Evolutionary conservation across 1,140 invertebrate genomes (phyloP), one percentile per base, ranked within the genome.

Genomic region (Reticulitermes speratus): DNA sequence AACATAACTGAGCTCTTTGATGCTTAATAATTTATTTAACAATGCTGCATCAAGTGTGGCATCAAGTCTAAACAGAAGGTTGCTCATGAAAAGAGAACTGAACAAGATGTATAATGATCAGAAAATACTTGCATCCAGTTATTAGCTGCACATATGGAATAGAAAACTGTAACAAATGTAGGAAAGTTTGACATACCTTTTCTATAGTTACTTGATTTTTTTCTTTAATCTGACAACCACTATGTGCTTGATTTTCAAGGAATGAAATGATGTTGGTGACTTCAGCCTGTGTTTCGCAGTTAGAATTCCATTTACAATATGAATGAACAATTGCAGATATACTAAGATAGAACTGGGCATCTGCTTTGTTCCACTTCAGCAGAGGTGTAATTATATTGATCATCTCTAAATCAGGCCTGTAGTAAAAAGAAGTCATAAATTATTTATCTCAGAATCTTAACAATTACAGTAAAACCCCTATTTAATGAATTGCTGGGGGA

Each of bases 301-400:
- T 88, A 0, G 88, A 82, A 87, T 92, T 90, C 32, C 94, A 91
- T 82, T 91, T 92, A 88, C 96, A 96, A 88, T 93, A 96, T 0
- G 95, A 94, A 86, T 96, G 94, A 30, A 95, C 93, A 88, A 96
- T 93, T 0, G 95, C 93, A 0, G 95, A 94, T 30, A 95, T 93
- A 44, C 94, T 94, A 65, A 97, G 91, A 48, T 93, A 92, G 85
- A 95, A 93, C 44, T 94, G 93, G 44, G 94, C 92, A 48, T 95
- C 93, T 23, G 90, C 88, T 19, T 88, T 87, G 45, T 90, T 88
- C 30, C 90, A 87, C 0, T 91, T 88, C 2, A 92, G 83, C 16
- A 93, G 87, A 0, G 90, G 90, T 12, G 90, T 87, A 0, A 92
- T 84, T 25, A 87, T 69, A 8, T 21, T 59, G 9, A 87, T 44